Conservation (phyloP, 2,113 vertebrate genomes). For the Corythaixoides concolor region DNA sequence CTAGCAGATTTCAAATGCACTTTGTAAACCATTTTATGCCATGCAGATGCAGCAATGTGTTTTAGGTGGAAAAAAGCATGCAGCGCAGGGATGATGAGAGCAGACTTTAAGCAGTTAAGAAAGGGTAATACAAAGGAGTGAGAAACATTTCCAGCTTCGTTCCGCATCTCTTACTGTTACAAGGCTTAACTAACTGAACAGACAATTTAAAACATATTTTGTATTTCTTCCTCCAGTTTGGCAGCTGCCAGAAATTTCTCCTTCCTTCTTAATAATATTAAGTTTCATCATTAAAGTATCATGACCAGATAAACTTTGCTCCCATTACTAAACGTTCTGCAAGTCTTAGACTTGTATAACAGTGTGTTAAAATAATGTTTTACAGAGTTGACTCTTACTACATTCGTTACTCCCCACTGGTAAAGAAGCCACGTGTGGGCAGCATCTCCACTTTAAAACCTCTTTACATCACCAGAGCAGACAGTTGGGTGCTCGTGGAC, state of each 20-base stretch:
- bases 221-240: not conserved
- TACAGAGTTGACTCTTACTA: not conserved
- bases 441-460: not conserved
- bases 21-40: not conserved
- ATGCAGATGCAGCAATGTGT: slow-evolving; percentile 27
- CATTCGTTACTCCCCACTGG: not conserved
- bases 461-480: not conserved
- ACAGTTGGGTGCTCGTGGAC: rapidly evolving
- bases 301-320: not conserved
- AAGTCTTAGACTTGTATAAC: not conserved
- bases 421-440: not conserved
- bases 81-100: not conserved
- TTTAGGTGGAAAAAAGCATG: not conserved
- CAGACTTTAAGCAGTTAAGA: not conserved
- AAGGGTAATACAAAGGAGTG: not conserved
- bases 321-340: not conserved
- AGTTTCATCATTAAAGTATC: not conserved
- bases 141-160: not conserved
- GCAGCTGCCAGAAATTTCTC: not conserved
- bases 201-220: not conserved
- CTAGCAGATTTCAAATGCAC: slow-evolving; percentile 4
- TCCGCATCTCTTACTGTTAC: not conserved
- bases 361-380: not conserved
- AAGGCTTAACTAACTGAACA: not conserved
- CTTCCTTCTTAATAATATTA: not conserved